Evolutionary conservation across 2,888 invertebrate species (phyloP), one percentile per base, ranked within the genome.

Genomic region (Melanostoma scalare): DNA sequence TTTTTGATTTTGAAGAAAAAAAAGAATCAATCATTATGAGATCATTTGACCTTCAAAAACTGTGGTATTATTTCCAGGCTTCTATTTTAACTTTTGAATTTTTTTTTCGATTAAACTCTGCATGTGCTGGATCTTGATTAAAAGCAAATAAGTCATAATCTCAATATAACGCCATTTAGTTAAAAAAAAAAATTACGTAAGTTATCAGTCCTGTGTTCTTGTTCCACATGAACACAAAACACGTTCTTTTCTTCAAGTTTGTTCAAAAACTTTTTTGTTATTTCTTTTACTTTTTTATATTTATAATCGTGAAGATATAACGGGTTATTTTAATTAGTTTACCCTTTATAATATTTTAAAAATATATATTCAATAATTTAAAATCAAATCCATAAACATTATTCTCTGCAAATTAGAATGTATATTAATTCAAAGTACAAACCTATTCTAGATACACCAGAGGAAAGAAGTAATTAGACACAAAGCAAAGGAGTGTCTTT

Each of bases 251-350:
- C 35, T 35, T 38, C 8, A n/a, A 38, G 60, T 75, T 68, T 61
- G 61, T 44, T 36, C 63, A 71, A 44, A 69, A 69, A 69, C 9
- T 33, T 60, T 72, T 44, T 31, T 52, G 36, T 63, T 63, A 61
- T 67, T 6, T 31, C 46, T 10, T 58, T n/a, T 5, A 6, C 9
- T 65, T 73, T 48, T 20, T 20, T 1, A 1, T 48, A 50, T 61
- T n/a, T 3, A 63, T 30, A 60, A n/a, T 4, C 46, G 48, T 6
- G 38, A 35, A 55, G 36, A 52, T 2, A 53, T 36, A 73, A 80
- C 76, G 58, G 58, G 80, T 80, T 76, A 65, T 81, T 81, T 53
- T 55, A 60, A 80, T 80, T 36, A 65, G 71, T 71, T 65, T 80
- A 76, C 46, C 73, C 60, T 75, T 76, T 81, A 65, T 65, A 72